Percentiles rank a stretch among this genome's conserved stretches.
Evolutionary conservation across 1,140 invertebrate genomes (phyloP).

Genomic region (Drosophila tani): DNA sequence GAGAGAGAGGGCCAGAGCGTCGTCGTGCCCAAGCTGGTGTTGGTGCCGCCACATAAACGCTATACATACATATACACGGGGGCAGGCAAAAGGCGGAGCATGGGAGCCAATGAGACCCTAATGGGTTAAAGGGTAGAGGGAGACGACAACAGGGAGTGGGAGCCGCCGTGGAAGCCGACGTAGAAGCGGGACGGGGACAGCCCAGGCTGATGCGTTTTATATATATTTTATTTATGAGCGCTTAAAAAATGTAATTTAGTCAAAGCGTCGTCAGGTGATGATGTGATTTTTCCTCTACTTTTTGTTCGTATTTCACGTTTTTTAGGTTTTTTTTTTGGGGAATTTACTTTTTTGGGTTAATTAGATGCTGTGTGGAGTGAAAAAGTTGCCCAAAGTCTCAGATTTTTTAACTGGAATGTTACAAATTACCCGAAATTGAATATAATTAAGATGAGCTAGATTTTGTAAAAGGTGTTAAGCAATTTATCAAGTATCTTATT

Average conservation of each 20-base stretch:
- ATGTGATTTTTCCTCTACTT: slow-evolving; percentile 43
- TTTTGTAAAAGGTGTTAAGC: neutral
- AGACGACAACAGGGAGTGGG: slow-evolving; percentile 4
- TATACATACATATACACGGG: slow-evolving; percentile 18
- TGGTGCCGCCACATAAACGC: slow-evolving; percentile 11
- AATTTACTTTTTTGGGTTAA: slow-evolving; percentile 31
- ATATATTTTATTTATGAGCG: slow-evolving; percentile 60
- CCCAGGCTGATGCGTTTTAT: slow-evolving; percentile 32
- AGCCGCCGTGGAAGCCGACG: neutral
- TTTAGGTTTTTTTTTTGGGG: neutral
- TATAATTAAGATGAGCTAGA: neutral
- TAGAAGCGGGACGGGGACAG: slow-evolving; percentile 4
- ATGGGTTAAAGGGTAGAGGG: slow-evolving; percentile 44
- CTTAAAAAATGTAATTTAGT: slow-evolving; percentile 67
- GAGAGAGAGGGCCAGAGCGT: slow-evolving; percentile 4
- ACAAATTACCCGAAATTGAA: neutral
- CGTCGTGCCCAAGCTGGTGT: slow-evolving; percentile 34
- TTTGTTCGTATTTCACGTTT: slow-evolving; percentile 15
- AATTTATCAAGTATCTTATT: neutral
- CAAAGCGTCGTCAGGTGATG: slow-evolving; percentile 63
- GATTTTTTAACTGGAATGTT: neutral
- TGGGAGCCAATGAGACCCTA: slow-evolving; percentile 48
- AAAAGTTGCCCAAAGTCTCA: slow-evolving; percentile 10
- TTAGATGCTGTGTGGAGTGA: slow-evolving; percentile 24
- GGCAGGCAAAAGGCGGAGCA: slow-evolving; percentile 71